Evolutionary conservation across 2,797 vertebrate species (phyloP), one percentile per base, ranked within the genome.

Genomic region (Phataginus tetradactyla): DNA sequence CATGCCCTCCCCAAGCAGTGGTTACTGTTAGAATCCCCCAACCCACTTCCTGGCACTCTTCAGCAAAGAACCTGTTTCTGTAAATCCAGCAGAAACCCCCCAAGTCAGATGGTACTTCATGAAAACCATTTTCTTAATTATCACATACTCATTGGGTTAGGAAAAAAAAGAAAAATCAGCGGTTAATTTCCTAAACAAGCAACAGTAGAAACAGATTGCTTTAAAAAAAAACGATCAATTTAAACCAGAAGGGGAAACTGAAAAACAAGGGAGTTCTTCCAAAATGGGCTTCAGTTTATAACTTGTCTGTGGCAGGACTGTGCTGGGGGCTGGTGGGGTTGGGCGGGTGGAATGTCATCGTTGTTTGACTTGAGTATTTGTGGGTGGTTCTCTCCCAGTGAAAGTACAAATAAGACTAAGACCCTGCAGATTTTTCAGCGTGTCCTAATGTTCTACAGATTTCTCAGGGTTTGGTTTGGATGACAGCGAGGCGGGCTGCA

Each of bases 371-470:
- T 21, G 12, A 80, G 83, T 49, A 96, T 42, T 59, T 91, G 94
- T 79, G 96, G 86, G 79, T 96, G 97, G 89, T 68, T 97, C 92
- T 94, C 69, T 91, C 92, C 83, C 81, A 1, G 34, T 0, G 25
- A 80, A 97, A 86, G 95, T 90, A 88, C 85, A 95, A 94, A 72
- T 74, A 95, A 64, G 18, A 91, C 86, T 49, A 90, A 94, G 96
- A 74, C 69, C 37, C n/a, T 84, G 91, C 78, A 75, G 90, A 95
- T 94, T 97, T 96, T 57, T 53, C 96, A 86, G 32, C 4, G 37
- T 71, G 95, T 15, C 59, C 88, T 97, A 61, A 98, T 93, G 87
- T 84, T 86, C 91, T 95, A 96, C 96, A 98, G 97, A 91, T 97
- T 98, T 97, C 96, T 94, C 42, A 17, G 81, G 95, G 89, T 39